Evolutionary conservation across 1,140 invertebrate species (phyloP).

Genomic region (Pachypsylla venusta): DNA sequence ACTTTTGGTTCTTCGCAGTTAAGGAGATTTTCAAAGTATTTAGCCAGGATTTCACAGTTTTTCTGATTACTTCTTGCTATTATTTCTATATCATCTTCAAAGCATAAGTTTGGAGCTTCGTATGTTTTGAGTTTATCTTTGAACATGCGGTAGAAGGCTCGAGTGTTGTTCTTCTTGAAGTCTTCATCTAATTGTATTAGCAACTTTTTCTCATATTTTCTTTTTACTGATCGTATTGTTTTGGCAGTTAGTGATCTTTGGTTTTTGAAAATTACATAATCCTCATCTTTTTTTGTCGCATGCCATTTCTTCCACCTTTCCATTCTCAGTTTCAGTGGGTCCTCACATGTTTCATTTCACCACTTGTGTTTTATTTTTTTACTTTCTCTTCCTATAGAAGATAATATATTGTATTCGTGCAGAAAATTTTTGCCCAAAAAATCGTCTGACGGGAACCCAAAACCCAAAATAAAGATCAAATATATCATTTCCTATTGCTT

Average conservation of each 20-base stretch:
- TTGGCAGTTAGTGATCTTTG: not conserved
- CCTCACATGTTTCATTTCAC: no score
- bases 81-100: not conserved
- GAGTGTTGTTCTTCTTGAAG: not conserved
- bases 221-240: not conserved
- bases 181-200: not conserved
- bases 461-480: no score
- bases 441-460: no score
- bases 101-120: not conserved
- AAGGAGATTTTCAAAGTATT: not conserved
- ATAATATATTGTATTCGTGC: no score
- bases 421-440: no score
- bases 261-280: not conserved
- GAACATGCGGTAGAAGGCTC: not conserved
- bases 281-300: not conserved
- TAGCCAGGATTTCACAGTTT: not conserved
- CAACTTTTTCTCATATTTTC: not conserved
- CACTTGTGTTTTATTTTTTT: no score
- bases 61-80: not conserved
- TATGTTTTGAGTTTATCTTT: not conserved
- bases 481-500: no score
- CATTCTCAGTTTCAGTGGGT: no score
- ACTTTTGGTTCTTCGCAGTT: not conserved
- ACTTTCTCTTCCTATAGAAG: no score
- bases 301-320: not conserved